phyloP scores from a whole-genome alignment of 2,797 vertebrate genomes.

The Microctenopoma stevenorrisi region DNA sequence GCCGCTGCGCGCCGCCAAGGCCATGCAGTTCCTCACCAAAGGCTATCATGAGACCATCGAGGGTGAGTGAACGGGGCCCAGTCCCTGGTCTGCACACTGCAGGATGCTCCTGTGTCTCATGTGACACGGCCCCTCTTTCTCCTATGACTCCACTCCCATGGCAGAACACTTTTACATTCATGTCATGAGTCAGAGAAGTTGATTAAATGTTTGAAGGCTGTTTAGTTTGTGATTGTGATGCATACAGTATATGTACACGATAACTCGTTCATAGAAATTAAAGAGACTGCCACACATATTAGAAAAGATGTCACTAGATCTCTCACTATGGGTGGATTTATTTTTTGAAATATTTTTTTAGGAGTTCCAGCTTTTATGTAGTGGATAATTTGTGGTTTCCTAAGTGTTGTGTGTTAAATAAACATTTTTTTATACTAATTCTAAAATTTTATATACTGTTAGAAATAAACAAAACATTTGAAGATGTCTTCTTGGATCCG shows the following conservation, averaged over 20 bases:
- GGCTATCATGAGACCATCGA: conserved; percentile 86
- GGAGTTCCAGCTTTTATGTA: too few relatives aligned
- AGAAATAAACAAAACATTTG: neutral
- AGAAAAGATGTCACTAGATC: too few relatives aligned
- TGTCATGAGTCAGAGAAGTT: too few relatives aligned
- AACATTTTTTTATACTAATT: too few relatives aligned
- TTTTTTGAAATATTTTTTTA: too few relatives aligned
- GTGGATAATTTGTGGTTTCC: neutral
- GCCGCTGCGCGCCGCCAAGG: conserved; percentile 85
- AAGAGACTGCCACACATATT: too few relatives aligned
- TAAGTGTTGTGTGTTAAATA: neutral
- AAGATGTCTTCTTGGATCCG: neutral
- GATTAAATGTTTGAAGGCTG: too few relatives aligned
- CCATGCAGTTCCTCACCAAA: conserved; percentile 90
- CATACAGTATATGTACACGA: neutral
- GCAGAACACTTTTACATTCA: too few relatives aligned
- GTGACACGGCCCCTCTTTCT: neutral
- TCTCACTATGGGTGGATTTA: too few relatives aligned
- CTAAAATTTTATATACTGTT: too few relatives aligned
- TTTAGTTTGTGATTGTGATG: too few relatives aligned
- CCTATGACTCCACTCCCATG: too few relatives aligned
- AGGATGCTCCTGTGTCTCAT: neutral
- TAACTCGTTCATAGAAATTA: neutral
- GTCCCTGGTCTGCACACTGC: neutral
- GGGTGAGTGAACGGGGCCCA: conserved; percentile 74